Conservation (phyloP, 2,888 invertebrate genomes). For the Philaethria dido region DNA sequence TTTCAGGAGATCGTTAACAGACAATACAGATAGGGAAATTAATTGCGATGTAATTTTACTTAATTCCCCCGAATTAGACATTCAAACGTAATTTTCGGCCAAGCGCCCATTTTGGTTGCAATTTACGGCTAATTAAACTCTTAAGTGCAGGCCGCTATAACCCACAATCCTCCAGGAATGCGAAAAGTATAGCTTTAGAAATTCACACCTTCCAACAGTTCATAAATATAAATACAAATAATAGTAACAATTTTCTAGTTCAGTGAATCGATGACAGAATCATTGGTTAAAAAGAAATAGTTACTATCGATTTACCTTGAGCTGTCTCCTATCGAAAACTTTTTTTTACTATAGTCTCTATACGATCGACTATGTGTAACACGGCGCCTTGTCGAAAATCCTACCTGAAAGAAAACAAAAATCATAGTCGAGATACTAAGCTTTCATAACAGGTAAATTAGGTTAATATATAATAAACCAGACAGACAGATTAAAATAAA, state of each 20-base stretch:
- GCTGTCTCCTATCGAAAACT: not conserved
- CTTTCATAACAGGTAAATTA: not conserved
- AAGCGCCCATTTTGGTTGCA: slow-evolving; percentile 75
- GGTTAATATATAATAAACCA: not conserved
- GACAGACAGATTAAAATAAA: slow-evolving; percentile 2
- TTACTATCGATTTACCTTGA: not conserved
- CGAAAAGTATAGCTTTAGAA: slow-evolving; percentile 21
- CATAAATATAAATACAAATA: slow-evolving; percentile 18
- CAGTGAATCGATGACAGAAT: not conserved
- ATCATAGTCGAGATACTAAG: too few relatives aligned
- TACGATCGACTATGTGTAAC: not conserved
- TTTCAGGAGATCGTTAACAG: slow-evolving; percentile 21
- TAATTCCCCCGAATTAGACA: slow-evolving; percentile 76
- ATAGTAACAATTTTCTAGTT: not conserved
- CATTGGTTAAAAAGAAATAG: not conserved
- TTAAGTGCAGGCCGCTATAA: slow-evolving; percentile 63
- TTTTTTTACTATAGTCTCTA: not conserved
- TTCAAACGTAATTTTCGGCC: slow-evolving; percentile 76
- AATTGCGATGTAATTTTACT: slow-evolving; percentile 68
- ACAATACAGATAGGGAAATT: slow-evolving; percentile 46
- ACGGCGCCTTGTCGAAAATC: too few relatives aligned
- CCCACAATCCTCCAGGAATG: slow-evolving; percentile 24
- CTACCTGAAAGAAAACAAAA: too few relatives aligned
- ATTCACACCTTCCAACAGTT: not conserved
- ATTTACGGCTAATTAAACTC: slow-evolving; percentile 79